Base-by-base conservation (phyloP, 2,113 vertebrate species). In the Lophura nycthemera region DNA sequence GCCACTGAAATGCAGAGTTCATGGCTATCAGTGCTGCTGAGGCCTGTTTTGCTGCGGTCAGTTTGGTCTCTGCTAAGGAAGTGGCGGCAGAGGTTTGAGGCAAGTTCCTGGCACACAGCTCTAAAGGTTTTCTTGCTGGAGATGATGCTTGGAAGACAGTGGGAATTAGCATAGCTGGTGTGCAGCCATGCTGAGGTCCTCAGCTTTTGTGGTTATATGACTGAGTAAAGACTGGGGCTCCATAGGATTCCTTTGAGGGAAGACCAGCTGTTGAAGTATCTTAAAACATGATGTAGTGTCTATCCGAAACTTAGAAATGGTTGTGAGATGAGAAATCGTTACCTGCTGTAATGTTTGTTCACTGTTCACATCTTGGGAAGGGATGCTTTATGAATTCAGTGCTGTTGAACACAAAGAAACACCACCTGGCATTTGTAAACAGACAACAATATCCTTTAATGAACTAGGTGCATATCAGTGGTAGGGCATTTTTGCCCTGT, bases 341-440 rank as follows among this genome's bases (percentile, higher is more conserved):
- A 18, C 66, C 80, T 77, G 42, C n/a, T 45, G 48, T 69, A 11
- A 8, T 38, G 71, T 91, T 69, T 57, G 32, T 40, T 73, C 45
- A 14, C n/a, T 1, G 0, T 73, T 92, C 54, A 0, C 3, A 3
- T 24, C 50, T 71, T 32, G 8, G 32, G 64, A 71, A 71, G 14
- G 8, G 38, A 8, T 0, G 0, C 27, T 92, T 92, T 81, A 45
- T 52, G 60, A 86, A 65, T 70, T 56, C 15, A 36, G 4, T 20
- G 24, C 10, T 91, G 76, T 38, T 36, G 34, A 22, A 43, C 12
- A 8, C 32, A 48, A 54, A 66, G 60, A 54, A 75, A 12, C 27
- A 17, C 9, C 21, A 9, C 34, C 74, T 63, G 40, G n/a, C 17
- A 11, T 17, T 2, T 10, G 19, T 38, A 8, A 45, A 11, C 27